These are phyloP conservation scores for Tylochromis polylepis DNA, from an alignment of 2,113 vertebrate genomes.

Conservation along the genomic window DNA sequence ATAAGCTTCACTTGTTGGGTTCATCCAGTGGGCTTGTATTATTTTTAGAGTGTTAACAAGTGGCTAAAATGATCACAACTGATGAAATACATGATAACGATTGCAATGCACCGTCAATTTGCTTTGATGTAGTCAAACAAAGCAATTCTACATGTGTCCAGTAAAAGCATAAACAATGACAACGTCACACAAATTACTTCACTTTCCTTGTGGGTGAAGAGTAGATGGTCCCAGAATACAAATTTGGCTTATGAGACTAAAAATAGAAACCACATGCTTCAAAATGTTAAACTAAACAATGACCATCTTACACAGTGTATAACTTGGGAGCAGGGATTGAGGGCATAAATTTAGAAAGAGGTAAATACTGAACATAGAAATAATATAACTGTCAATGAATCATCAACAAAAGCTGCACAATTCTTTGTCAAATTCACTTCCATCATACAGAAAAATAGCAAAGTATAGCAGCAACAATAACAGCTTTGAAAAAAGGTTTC, in stretches of 20 bases:
- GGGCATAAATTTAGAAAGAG: no score
- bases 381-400: not conserved
- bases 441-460: not conserved
- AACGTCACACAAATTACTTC: not conserved
- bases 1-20: not conserved
- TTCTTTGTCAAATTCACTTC: not conserved
- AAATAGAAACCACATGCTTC: not conserved
- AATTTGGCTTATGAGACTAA: not conserved
- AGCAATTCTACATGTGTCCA: not conserved
- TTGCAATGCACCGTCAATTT: not conserved
- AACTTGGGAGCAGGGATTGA: no score
- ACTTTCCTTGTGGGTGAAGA: not conserved
- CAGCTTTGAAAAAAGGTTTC: not conserved
- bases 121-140: not conserved
- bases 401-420: not conserved
- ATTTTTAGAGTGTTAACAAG: not conserved
- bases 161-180: not conserved
- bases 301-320: not conserved
- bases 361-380: not conserved
- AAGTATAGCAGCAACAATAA: not conserved
- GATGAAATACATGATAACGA: not conserved
- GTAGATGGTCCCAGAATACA: not conserved
- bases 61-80: not conserved
- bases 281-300: not conserved
- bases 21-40: not conserved